These are phyloP conservation scores for Brachionus rubens DNA, from an alignment of 1,140 invertebrate genomes.

Conservation along the genomic window DNA sequence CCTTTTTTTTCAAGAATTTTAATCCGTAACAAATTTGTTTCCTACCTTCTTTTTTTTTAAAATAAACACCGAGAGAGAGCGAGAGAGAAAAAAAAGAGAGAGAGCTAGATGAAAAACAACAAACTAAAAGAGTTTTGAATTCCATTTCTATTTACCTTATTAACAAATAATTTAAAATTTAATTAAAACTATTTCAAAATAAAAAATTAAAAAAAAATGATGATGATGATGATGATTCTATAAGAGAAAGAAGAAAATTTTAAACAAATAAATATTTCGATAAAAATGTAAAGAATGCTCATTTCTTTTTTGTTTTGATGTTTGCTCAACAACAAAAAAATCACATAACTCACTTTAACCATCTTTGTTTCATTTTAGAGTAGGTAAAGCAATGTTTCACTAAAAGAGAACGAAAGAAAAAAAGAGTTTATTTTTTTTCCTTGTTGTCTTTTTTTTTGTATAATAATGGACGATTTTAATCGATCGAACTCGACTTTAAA, in stretches of 20 bases:
- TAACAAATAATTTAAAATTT: slow-evolving; percentile 36
- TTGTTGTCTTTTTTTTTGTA: background rate
- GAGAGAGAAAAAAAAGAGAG: too few relatives aligned
- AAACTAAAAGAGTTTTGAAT: too few relatives aligned
- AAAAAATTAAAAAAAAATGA: background rate
- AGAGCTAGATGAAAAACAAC: too few relatives aligned
- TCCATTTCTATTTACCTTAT: background rate
- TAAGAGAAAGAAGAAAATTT: background rate
- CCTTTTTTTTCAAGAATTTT: too few relatives aligned
- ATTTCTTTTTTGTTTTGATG: background rate
- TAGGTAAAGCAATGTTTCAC: slow-evolving; percentile 26
- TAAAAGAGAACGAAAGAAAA: slow-evolving; percentile 5
- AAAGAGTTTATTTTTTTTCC: background rate
- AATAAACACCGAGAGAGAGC: too few relatives aligned
- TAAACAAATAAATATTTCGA: slow-evolving; percentile 28
- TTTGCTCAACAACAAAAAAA: background rate
- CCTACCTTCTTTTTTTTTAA: too few relatives aligned
- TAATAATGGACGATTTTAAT: slow-evolving; percentile 20
- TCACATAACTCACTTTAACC: slow-evolving; percentile 19
- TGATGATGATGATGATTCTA: too few relatives aligned
- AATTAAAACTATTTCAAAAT: slow-evolving; percentile 12
- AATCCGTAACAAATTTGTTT: too few relatives aligned
- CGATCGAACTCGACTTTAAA: slow-evolving; percentile 8
- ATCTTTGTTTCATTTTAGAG: slow-evolving; percentile 27
- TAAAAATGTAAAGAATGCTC: slow-evolving; percentile 38